These are phyloP conservation scores for Drosophila nigrodunni DNA, from an alignment of 1,140 invertebrate species.

Conservation along the genomic window DNA sequence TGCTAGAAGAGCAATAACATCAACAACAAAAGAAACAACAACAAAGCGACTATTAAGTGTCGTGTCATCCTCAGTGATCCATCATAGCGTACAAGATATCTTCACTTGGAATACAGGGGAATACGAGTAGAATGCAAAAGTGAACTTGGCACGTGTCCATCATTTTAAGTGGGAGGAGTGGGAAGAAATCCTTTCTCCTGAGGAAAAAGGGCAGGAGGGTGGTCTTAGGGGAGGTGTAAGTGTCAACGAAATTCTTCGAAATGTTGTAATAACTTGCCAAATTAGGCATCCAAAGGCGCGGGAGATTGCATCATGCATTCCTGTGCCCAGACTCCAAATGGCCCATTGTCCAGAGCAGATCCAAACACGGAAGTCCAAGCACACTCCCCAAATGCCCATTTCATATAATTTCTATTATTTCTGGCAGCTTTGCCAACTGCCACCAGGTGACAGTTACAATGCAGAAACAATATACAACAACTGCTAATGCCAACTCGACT, in stretches of 20 bases:
- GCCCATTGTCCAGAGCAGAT: conserved; percentile 63
- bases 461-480: conserved; percentile 78
- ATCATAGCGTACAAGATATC: conserved; percentile 65
- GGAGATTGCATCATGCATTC: conserved; percentile 52
- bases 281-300: conserved; percentile 52
- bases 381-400: conserved; percentile 79
- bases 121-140: conserved; percentile 41
- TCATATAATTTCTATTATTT: conserved; percentile 82
- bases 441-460: conserved; percentile 80
- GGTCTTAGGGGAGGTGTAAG: conserved; percentile 45
- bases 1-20: conserved; percentile 28
- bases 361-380: conserved; percentile 71
- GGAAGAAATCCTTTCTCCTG: conserved; percentile 42
- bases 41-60: conserved; percentile 71
- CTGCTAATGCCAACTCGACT: conserved; percentile 38
- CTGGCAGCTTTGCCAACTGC: conserved; percentile 75
- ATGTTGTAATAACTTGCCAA: conserved; percentile 70
- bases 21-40: conserved; percentile 51
- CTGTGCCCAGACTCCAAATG: conserved; percentile 45
- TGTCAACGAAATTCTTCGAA: conserved; percentile 40
- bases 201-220: conserved; percentile 29
- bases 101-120: not conserved
- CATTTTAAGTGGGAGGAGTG: conserved; percentile 46
- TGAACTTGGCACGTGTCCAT: conserved; percentile 78
- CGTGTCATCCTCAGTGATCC: conserved; percentile 77